phyloP scores from a whole-genome alignment of 2,888 invertebrate species.

The Leptothorax acervorum region DNA sequence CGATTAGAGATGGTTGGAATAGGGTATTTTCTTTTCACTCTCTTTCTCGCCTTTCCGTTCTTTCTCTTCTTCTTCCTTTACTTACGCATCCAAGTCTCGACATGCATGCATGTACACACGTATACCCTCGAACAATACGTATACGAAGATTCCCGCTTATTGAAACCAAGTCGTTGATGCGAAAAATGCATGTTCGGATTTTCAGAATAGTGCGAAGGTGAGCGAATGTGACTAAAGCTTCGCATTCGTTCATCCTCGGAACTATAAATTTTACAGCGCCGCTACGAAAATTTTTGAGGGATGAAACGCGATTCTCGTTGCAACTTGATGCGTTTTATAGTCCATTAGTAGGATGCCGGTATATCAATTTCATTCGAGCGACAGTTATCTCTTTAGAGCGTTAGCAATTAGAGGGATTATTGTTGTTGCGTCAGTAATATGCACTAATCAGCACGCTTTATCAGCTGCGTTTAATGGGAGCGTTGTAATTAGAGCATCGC shows the following conservation, averaged over 20 bases:
- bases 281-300: not conserved
- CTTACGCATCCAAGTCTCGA: slow-evolving; percentile 32
- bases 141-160: slow-evolving; percentile 50
- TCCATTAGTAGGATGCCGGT: not conserved
- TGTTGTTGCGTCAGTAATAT: slow-evolving; percentile 10
- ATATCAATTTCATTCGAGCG: slow-evolving; percentile 3
- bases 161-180: slow-evolving; percentile 59
- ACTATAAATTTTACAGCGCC: slow-evolving; percentile 63
- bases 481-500: slow-evolving; percentile 8
- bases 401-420: slow-evolving; percentile 36
- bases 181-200: slow-evolving; percentile 73
- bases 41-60: slow-evolving; percentile 59
- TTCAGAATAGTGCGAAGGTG: slow-evolving; percentile 69
- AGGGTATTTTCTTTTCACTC: slow-evolving; percentile 70
- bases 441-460: slow-evolving; percentile 28
- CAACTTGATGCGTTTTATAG: not conserved
- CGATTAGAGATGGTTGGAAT: slow-evolving; percentile 73
- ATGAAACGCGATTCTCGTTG: not conserved
- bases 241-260: slow-evolving; percentile 7
- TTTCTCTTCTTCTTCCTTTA: not conserved
- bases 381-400: slow-evolving; percentile 18
- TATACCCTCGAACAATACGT: not conserved
- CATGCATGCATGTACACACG: not conserved
- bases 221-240: slow-evolving; percentile 59
- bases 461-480: not conserved